Evolutionary conservation across 2,797 vertebrate genomes (phyloP).

Genomic region (Melanotaenia nigrans): DNA sequence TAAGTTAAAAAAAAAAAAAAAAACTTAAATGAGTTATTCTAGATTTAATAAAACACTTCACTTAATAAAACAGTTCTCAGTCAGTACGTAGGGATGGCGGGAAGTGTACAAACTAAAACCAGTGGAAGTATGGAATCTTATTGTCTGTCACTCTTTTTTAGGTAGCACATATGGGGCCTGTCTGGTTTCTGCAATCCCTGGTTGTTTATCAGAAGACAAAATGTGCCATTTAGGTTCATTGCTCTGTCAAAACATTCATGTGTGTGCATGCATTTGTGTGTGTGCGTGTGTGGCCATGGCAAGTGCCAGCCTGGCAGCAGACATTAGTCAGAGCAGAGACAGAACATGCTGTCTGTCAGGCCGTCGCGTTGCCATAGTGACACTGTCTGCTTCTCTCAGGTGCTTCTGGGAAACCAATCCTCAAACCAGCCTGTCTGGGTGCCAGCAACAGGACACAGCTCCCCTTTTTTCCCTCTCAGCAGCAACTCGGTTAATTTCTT

Average conservation of each 20-base stretch:
- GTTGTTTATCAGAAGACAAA: conserved; percentile 52
- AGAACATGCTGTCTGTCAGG: conserved; percentile 83
- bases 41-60: too few species aligned
- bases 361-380: conserved; percentile 74
- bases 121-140: conserved; percentile 4
- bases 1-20: too few species aligned
- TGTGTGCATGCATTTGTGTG: conserved; percentile 24
- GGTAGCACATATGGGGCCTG: conserved; percentile 35
- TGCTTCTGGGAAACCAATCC: conserved; percentile 80
- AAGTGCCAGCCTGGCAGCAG: conserved; percentile 78
- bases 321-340: conserved; percentile 82
- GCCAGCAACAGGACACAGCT: conserved; percentile 64
- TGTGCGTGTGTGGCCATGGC: conserved; percentile 58
- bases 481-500: conserved; percentile 41
- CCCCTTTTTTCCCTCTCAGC: conserved; percentile 35
- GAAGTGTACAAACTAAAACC: not conserved
- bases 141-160: conserved; percentile 26
- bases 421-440: conserved; percentile 70
- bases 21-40: too few species aligned
- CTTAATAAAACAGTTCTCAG: not conserved
- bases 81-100: not conserved
- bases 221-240: conserved; percentile 47
- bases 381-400: conserved; percentile 79
- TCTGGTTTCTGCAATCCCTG: conserved; percentile 46
- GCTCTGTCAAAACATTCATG: conserved; percentile 33